These are phyloP conservation scores for Epirrhoe tristata DNA, from an alignment of 2,888 invertebrate species.

Conservation along the genomic window DNA sequence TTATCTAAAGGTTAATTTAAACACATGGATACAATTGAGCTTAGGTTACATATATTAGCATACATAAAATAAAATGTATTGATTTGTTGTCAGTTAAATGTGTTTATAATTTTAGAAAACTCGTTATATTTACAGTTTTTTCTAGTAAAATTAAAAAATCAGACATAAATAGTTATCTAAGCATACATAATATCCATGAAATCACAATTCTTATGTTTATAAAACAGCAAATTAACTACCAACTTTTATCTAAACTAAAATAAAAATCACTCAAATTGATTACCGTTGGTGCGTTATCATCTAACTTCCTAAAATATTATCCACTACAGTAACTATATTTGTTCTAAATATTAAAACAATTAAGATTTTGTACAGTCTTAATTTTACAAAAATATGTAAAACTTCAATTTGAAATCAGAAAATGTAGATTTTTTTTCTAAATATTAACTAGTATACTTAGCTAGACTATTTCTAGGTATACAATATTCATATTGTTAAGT, in stretches of 20 bases:
- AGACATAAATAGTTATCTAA: conserved; percentile 23
- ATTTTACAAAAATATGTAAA: conserved; percentile 60
- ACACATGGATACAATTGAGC: conserved; percentile 29
- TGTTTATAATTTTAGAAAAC: background rate
- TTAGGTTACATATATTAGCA: conserved; percentile 18
- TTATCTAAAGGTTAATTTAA: conserved; percentile 31
- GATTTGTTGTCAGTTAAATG: background rate
- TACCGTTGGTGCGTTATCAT: too few species aligned
- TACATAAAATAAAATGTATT: conserved; percentile 2
- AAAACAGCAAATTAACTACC: conserved; percentile 15
- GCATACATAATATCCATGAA: conserved; percentile 30
- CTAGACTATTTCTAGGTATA: conserved; percentile 27
- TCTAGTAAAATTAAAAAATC: background rate
- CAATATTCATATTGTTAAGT: background rate
- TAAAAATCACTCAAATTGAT: conserved; percentile 20
- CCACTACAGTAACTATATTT: conserved; percentile 32
- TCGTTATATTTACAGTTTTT: background rate
- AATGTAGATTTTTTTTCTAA: conserved; percentile 38
- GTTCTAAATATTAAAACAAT: conserved; percentile 36
- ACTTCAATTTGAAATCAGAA: conserved; percentile 41
- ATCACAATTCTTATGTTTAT: conserved; percentile 32
- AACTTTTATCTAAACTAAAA: background rate
- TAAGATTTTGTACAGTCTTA: conserved; percentile 71
- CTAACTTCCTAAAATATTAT: conserved; percentile 8
- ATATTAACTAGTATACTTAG: conserved; percentile 20